phyloP scores from a whole-genome alignment of 2,888 invertebrate species.

The Parasteatoda lunata region DNA sequence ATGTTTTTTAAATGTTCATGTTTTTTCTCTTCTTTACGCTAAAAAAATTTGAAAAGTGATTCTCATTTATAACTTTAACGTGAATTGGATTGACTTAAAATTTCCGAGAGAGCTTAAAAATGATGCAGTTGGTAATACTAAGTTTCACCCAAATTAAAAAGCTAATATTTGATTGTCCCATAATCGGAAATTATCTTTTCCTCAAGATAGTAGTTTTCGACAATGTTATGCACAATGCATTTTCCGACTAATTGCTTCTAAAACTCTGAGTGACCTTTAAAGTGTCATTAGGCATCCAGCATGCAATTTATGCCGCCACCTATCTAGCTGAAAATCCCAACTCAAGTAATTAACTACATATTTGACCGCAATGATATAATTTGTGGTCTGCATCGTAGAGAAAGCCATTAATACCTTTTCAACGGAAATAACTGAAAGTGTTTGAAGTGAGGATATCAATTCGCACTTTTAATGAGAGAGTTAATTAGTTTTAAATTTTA shows the following conservation, averaged over 20 bases:
- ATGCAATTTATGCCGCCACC: slow-evolving; percentile 48
- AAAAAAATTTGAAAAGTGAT: too few relatives aligned
- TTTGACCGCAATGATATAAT: slow-evolving; percentile 59
- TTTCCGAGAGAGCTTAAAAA: too few relatives aligned
- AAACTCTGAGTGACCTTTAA: slow-evolving; percentile 58
- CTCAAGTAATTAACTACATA: slow-evolving; percentile 60
- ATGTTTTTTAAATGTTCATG: too few relatives aligned
- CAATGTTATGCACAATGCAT: slow-evolving; percentile 15
- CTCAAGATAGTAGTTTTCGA: not conserved
- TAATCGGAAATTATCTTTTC: not conserved
- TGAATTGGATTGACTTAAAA: too few relatives aligned
- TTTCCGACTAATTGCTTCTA: slow-evolving; percentile 40
- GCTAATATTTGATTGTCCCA: not conserved
- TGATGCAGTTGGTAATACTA: too few relatives aligned
- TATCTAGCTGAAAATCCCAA: slow-evolving; percentile 39
- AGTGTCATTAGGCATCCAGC: slow-evolving; percentile 56
- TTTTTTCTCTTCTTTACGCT: too few relatives aligned
- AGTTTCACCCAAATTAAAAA: not conserved
- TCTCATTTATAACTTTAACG: too few relatives aligned
- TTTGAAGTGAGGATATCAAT: slow-evolving; percentile 46
- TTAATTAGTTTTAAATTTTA: slow-evolving; percentile 53
- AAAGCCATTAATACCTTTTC: slow-evolving; percentile 51
- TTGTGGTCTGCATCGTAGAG: slow-evolving; percentile 28
- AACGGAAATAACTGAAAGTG: slow-evolving; percentile 36
- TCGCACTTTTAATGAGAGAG: slow-evolving; percentile 61